Percentiles rank a stretch among this genome's conserved stretches.
phyloP scores from a whole-genome alignment of 2,797 vertebrate species.

The Melanogrammus aeglefinus region DNA sequence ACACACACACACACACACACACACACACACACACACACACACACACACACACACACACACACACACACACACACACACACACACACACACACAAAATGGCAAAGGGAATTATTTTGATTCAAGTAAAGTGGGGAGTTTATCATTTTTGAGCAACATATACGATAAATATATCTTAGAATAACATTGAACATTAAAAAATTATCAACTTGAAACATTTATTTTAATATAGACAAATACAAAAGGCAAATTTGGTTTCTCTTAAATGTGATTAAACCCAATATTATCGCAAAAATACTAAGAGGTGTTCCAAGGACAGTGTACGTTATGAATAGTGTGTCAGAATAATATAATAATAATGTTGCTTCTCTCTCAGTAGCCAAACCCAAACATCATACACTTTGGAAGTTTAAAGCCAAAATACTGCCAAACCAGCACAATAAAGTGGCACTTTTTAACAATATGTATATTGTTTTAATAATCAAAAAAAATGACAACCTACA shows the following conservation, averaged over 20 bases:
- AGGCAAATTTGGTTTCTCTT: too few relatives aligned
- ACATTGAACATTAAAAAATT: not conserved
- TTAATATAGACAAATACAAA: not conserved
- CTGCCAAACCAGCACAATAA: not conserved
- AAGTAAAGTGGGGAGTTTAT: not conserved
- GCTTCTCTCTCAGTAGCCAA: not conserved
- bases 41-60: too few relatives aligned
- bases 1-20: not conserved
- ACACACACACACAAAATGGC: too few relatives aligned
- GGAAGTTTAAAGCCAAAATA: not conserved
- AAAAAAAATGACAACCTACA: slow-evolving; percentile 4
- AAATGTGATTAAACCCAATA: too few relatives aligned
- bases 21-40: not conserved
- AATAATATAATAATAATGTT: too few relatives aligned
- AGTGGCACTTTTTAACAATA: not conserved
- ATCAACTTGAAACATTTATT: not conserved
- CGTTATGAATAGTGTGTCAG: not conserved
- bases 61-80: too few relatives aligned
- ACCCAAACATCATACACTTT: not conserved
- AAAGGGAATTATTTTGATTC: too few relatives aligned
- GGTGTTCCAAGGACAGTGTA: not conserved
- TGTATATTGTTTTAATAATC: not conserved
- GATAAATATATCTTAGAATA: too few relatives aligned
- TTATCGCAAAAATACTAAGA: not conserved
- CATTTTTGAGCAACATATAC: too few relatives aligned